These are phyloP conservation scores for Pelmatolapia mariae DNA, from an alignment of 2,113 vertebrate genomes.

Conservation along the genomic window DNA sequence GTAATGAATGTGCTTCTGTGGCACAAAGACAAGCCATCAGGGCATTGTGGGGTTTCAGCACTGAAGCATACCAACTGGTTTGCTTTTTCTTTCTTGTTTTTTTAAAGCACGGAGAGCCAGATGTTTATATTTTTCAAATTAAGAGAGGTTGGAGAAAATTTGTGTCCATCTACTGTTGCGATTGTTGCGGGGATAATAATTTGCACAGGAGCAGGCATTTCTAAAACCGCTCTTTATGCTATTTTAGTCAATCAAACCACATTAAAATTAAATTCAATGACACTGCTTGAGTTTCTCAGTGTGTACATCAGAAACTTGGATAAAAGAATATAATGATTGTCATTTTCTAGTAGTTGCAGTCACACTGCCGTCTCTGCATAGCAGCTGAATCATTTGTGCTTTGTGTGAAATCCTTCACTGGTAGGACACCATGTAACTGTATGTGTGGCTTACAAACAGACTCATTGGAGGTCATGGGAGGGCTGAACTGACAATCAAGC, in stretches of 20 bases:
- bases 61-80: constrained; percentile 51
- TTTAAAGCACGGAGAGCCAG: constrained; percentile 6
- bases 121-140: constrained; percentile 52
- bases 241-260: constrained; percentile 24
- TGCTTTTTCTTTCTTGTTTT: background rate
- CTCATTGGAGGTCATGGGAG: constrained; percentile 46
- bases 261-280: constrained; percentile 4
- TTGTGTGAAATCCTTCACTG: background rate
- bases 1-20: constrained; percentile 70
- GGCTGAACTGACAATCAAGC: constrained; percentile 43
- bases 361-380: background rate
- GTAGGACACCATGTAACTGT: constrained; percentile 4
- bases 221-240: constrained; percentile 7
- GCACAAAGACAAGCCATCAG: constrained; percentile 71
- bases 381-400: constrained; percentile 12
- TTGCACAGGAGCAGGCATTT: constrained; percentile 9
- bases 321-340: constrained; percentile 37
- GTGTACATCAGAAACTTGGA: constrained; percentile 13
- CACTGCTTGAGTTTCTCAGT: constrained; percentile 19
- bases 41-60: constrained; percentile 26
- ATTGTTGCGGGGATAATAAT: constrained; percentile 5
- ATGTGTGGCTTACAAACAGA: constrained; percentile 11
- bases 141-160: background rate
- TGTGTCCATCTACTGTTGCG: background rate
- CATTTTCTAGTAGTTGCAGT: constrained; percentile 14